These are phyloP conservation scores for Martes flavigula DNA, from an alignment of 2,797 vertebrate species.

Conservation along the genomic window DNA sequence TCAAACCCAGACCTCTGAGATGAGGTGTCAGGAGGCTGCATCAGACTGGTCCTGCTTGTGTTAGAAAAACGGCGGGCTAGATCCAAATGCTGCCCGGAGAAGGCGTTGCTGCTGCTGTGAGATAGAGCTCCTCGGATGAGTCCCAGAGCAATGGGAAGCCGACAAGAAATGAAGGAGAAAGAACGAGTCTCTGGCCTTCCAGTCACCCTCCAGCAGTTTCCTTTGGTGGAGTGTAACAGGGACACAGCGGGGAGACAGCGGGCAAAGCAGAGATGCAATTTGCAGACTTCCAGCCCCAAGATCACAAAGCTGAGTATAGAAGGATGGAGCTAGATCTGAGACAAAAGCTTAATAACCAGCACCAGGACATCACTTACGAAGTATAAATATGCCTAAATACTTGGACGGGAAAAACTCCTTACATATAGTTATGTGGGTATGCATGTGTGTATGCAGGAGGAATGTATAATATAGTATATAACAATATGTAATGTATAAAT, in stretches of 20 bases:
- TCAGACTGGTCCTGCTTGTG: background rate
- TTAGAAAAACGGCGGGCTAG: background rate
- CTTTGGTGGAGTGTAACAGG: fast-evolving
- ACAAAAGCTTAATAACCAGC: background rate
- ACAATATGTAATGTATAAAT: background rate
- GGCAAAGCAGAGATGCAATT: background rate
- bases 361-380: background rate
- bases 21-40: background rate
- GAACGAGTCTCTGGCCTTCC: background rate
- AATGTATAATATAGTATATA: no score
- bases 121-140: background rate
- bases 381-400: background rate
- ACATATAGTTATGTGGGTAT: background rate
- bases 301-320: background rate
- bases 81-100: background rate
- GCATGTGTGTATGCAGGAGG: background rate
- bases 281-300: background rate
- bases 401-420: background rate
- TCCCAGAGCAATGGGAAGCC: fast-evolving
- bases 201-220: background rate
- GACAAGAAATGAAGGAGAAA: background rate
- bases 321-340: background rate
- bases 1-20: background rate
- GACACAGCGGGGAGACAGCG: background rate
- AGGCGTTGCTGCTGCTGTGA: background rate